phyloP scores from a whole-genome alignment of 2,888 invertebrate genomes.

The Eutolmus rufibarbis region DNA sequence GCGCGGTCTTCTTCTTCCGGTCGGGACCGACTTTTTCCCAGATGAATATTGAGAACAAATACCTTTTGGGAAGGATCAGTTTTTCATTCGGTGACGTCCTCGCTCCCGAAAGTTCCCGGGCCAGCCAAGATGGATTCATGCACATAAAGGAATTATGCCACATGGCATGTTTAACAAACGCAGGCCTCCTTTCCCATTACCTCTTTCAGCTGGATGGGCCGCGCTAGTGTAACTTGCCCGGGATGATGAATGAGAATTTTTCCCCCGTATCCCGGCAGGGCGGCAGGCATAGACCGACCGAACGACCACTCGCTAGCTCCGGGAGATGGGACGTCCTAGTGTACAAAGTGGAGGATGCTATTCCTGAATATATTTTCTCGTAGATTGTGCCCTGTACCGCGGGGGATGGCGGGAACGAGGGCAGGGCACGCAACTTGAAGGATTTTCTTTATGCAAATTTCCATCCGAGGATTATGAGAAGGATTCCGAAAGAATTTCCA shows the following conservation, averaged over 20 bases:
- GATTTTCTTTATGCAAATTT: constrained; percentile 41
- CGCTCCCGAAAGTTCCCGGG: background rate
- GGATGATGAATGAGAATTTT: constrained; percentile 33
- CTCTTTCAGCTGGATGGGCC: background rate
- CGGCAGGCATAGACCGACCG: background rate
- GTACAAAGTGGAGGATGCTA: constrained; percentile 11
- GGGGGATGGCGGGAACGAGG: background rate
- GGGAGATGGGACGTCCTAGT: constrained; percentile 17
- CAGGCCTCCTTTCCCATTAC: background rate
- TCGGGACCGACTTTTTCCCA: background rate
- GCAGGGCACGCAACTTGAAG: constrained; percentile 34
- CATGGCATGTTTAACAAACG: background rate
- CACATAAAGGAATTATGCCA: constrained; percentile 17
- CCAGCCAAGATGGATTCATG: background rate
- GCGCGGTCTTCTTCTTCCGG: background rate
- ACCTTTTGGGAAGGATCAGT: constrained; percentile 9
- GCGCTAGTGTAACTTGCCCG: constrained; percentile 7
- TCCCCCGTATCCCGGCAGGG: background rate
- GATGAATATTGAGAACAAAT: constrained; percentile 5
- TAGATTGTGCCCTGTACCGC: background rate
- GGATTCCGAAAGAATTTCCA: constrained; percentile 38
- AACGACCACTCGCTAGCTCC: background rate
- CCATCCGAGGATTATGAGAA: constrained; percentile 33
- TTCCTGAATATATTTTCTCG: constrained; percentile 9
- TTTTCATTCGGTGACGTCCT: background rate